A percentile compares a stretch with the other conserved stretches of the same genome.
Evolutionary conservation across 2,113 vertebrate species (phyloP).

Genomic region (Oreochromis tanganicae): DNA sequence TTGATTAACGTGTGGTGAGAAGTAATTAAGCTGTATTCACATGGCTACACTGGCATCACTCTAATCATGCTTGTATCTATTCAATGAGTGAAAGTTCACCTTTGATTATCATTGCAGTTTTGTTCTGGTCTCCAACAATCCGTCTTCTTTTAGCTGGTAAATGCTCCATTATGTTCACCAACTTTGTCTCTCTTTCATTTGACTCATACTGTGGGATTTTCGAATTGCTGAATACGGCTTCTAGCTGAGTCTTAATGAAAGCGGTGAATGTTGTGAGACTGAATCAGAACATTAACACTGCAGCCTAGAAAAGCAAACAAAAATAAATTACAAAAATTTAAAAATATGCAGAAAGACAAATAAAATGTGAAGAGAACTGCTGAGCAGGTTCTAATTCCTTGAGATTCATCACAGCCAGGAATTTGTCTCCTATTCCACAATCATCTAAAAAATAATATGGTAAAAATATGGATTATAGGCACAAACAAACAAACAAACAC

Average conservation of each 20-base stretch:
- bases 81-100: neutral
- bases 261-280: neutral
- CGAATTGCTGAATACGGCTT: neutral
- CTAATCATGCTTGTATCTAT: neutral
- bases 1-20: neutral
- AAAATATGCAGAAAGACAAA: neutral
- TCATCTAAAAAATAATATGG: neutral
- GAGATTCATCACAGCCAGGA: neutral
- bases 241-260: neutral
- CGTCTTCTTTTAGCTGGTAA: neutral
- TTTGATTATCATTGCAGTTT: neutral
- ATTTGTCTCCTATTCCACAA: neutral
- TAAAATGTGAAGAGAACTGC: neutral
- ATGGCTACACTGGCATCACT: neutral
- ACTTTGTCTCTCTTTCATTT: neutral
- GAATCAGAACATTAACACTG: neutral
- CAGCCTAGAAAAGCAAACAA: neutral
- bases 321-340: neutral
- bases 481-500: neutral
- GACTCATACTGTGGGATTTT: neutral
- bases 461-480: neutral
- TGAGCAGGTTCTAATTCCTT: neutral
- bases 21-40: neutral
- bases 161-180: neutral
- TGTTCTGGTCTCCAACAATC: neutral